phyloP scores from a whole-genome alignment of 2,113 vertebrate genomes.

The Equus przewalskii region DNA sequence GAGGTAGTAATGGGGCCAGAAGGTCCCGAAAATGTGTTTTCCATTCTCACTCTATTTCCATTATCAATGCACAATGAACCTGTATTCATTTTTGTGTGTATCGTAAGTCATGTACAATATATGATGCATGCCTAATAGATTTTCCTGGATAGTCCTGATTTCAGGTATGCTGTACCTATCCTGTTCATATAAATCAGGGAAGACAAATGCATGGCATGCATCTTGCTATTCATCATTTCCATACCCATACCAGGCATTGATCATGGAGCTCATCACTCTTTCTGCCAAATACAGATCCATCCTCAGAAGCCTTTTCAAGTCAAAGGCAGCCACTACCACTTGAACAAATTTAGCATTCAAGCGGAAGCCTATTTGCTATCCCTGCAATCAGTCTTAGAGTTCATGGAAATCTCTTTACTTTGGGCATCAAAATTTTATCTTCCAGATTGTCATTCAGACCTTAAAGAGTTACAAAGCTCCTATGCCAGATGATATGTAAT shows the following conservation, averaged over 20 bases:
- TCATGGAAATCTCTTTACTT: constrained; percentile 3
- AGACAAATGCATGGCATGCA: background rate
- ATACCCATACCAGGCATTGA: background rate
- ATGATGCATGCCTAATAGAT: background rate
- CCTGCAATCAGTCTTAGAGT: background rate
- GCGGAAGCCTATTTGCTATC: background rate
- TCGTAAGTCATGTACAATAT: background rate
- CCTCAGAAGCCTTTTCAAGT: background rate
- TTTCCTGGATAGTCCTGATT: background rate
- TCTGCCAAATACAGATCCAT: background rate
- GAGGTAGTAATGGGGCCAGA: background rate
- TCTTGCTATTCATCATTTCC: background rate
- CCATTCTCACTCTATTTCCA: background rate
- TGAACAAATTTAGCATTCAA: background rate
- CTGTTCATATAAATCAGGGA: background rate
- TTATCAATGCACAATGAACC: background rate
- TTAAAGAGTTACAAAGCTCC: background rate
- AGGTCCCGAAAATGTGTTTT: background rate
- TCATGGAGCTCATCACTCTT: background rate
- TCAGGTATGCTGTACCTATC: background rate
- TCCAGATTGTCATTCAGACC: background rate
- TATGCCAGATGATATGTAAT: background rate
- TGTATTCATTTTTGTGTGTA: background rate
- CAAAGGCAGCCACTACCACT: background rate
- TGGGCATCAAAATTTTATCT: constrained; percentile 12